A percentile compares a stretch with the other conserved stretches of the same genome.
phyloP scores from a whole-genome alignment of 2,113 vertebrate species.

The Scolopax mira region DNA sequence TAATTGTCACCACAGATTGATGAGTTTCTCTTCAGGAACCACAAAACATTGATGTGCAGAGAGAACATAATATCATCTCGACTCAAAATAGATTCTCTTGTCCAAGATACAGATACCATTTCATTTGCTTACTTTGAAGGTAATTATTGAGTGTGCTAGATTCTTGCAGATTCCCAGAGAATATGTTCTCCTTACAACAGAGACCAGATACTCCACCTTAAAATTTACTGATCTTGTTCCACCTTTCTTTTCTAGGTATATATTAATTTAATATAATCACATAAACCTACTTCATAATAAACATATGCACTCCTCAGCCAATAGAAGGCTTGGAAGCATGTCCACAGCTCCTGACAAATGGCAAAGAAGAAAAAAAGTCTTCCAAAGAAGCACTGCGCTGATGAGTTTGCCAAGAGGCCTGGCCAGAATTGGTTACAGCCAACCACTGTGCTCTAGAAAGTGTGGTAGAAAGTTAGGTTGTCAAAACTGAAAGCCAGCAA shows the following conservation, averaged over 20 bases:
- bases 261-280: background rate
- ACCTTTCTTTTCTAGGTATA: background rate
- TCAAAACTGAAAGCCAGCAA: conserved; percentile 21
- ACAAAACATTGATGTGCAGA: background rate
- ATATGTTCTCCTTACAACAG: background rate
- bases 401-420: background rate
- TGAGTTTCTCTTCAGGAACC: conserved; percentile 35
- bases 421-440: background rate
- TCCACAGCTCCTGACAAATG: background rate
- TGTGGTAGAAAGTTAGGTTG: background rate
- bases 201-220: background rate
- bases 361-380: background rate
- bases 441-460: background rate
- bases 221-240: background rate
- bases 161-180: background rate
- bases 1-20: conserved; percentile 51
- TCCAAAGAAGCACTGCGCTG: background rate
- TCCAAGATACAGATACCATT: background rate
- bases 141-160: background rate
- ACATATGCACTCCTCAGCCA: background rate
- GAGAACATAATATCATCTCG: background rate
- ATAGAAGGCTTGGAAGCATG: background rate
- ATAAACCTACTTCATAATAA: background rate
- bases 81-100: background rate
- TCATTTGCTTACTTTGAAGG: background rate